A percentile compares a stretch with the other conserved stretches of the same genome.
phyloP scores from a whole-genome alignment of 2,113 vertebrate genomes.

The Sinocyclocheilus anshuiensis region DNA sequence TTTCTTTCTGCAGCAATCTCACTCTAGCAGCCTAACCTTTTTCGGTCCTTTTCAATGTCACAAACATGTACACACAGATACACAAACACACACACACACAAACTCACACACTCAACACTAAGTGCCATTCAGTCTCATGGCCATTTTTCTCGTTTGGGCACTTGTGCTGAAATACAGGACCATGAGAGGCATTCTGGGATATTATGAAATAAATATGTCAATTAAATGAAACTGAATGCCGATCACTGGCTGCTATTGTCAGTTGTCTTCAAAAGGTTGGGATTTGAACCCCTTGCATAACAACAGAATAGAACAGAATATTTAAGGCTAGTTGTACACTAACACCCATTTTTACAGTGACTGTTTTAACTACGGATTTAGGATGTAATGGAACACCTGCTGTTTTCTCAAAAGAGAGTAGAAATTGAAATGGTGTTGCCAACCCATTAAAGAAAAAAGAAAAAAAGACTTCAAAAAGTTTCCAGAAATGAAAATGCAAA shows the following conservation, averaged over 20 bases:
- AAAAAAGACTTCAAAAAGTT: not conserved
- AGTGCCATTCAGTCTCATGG: constrained; percentile 7
- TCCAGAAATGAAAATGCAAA: constrained; percentile 6
- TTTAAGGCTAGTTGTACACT: not conserved
- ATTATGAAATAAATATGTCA: not conserved
- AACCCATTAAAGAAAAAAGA: not conserved
- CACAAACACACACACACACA: not conserved
- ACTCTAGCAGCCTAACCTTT: not conserved
- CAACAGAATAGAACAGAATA: not conserved
- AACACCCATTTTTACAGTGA: not conserved
- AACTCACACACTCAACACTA: not conserved
- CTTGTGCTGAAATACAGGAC: not conserved
- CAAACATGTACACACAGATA: not conserved
- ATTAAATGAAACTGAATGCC: not conserved
- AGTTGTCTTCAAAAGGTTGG: not conserved
- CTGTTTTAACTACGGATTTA: not conserved
- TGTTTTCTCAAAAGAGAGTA: not conserved
- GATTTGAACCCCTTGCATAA: not conserved
- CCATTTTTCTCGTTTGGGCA: not conserved
- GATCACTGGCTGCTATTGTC: not conserved
- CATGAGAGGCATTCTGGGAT: not conserved
- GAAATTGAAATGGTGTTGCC: not conserved
- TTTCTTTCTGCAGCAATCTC: not conserved
- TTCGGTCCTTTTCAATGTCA: not conserved
- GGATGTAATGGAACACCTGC: not conserved